A percentile compares a stretch with the other conserved stretches of the same genome.
These are phyloP conservation scores for Pollimyrus isidori DNA, from an alignment of 2,113 vertebrate species.

Conservation along the genomic window DNA sequence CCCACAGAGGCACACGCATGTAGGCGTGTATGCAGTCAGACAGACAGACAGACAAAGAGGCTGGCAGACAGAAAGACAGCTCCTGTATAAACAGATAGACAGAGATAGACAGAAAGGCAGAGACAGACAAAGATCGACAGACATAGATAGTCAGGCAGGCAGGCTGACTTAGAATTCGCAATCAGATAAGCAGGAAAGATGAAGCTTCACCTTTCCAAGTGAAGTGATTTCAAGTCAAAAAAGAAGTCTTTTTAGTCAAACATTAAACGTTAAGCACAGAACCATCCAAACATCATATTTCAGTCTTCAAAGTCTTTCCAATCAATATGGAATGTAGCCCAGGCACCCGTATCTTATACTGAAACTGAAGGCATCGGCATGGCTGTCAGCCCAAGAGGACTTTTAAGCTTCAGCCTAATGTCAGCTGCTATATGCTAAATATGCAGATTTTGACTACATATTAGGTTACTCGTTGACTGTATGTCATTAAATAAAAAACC, in stretches of 20 bases:
- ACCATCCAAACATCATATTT: background rate
- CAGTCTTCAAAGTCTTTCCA: background rate
- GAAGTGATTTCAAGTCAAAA: background rate
- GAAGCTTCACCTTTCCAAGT: background rate
- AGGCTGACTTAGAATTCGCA: background rate
- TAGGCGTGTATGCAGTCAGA: background rate
- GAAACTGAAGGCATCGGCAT: background rate
- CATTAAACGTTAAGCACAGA: background rate
- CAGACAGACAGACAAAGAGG: background rate
- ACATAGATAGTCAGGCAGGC: background rate
- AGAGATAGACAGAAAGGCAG: background rate
- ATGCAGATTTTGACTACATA: background rate
- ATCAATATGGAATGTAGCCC: background rate
- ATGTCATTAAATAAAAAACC: background rate
- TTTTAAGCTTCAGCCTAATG: background rate
- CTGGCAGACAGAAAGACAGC: background rate
- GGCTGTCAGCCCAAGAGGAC: background rate
- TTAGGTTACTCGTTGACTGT: background rate
- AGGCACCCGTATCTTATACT: background rate
- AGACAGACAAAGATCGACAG: background rate
- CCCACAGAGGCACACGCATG: background rate
- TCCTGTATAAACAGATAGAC: background rate
- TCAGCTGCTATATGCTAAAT: background rate
- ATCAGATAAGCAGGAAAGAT: background rate
- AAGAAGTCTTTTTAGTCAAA: background rate